Evolutionary conservation across 2,797 vertebrate genomes (phyloP).

Genomic region (Xenentodon cancila): DNA sequence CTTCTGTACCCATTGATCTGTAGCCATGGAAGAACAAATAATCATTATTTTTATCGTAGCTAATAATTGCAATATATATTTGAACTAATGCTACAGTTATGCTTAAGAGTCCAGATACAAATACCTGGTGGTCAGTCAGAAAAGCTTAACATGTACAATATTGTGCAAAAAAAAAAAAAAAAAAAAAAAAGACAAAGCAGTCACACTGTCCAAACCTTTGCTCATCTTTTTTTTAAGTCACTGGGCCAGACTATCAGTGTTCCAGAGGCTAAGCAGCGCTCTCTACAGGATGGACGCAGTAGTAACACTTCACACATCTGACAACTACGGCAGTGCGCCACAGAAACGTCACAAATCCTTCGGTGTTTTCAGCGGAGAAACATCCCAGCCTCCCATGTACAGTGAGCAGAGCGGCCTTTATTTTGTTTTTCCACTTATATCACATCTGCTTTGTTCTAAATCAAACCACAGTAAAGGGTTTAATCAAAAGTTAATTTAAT

Average conservation of each 20-base stretch:
- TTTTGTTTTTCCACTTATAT: slow-evolving; percentile 3
- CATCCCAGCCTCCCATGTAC: slow-evolving; percentile 41
- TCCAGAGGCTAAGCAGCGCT: slow-evolving; percentile 69
- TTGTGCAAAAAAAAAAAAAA: neutral
- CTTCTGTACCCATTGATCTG: no score
- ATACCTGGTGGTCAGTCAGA: neutral
- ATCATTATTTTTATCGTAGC: no score
- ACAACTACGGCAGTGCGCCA: slow-evolving; percentile 61
- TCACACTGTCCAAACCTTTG: slow-evolving; percentile 50
- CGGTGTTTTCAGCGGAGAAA: slow-evolving; percentile 43
- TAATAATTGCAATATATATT: no score
- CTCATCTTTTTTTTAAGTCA: slow-evolving; percentile 73
- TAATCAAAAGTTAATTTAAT: slow-evolving; percentile 10
- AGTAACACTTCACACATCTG: slow-evolving; percentile 80
- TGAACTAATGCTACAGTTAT: no score
- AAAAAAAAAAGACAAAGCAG: slow-evolving; percentile 27
- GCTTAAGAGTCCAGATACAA: no score
- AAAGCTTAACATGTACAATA: neutral
- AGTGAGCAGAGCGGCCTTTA: slow-evolving; percentile 26
- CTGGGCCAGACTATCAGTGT: slow-evolving; percentile 78
- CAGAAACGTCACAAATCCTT: slow-evolving; percentile 48
- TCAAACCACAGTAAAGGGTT: slow-evolving; percentile 63
- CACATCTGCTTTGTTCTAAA: slow-evolving; percentile 32
- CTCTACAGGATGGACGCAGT: slow-evolving; percentile 73
- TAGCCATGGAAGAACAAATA: no score